Conservation (phyloP, 2,888 invertebrate species). For the Galerucella pusilla region DNA sequence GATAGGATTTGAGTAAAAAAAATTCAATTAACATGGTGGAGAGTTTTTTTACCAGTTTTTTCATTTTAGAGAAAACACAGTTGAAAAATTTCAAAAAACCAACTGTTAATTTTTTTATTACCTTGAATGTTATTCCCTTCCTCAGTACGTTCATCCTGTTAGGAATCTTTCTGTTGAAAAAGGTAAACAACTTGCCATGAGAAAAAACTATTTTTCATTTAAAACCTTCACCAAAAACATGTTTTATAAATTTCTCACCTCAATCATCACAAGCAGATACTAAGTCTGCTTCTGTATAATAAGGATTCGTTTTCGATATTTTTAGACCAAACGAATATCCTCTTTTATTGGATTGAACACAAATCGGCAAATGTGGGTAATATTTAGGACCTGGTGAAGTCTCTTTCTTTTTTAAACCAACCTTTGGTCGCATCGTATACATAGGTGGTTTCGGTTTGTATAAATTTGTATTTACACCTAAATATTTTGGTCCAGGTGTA, state of each 20-base stretch:
- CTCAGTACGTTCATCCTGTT: no score
- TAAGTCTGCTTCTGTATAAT: conserved; percentile 69
- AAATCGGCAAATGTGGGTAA: conserved; percentile 44
- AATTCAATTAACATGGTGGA: no score
- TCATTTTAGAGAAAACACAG: no score
- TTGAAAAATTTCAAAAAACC: no score
- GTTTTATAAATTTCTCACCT: not conserved
- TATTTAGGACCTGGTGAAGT: conserved; percentile 57
- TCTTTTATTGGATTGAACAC: conserved; percentile 19
- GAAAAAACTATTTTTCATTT: no score
- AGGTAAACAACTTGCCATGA: no score
- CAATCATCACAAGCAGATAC: not conserved
- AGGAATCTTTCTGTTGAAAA: no score
- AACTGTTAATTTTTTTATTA: no score
- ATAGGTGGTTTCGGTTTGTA: conserved; percentile 57
- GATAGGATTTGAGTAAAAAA: no score
- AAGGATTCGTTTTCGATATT: conserved; percentile 67
- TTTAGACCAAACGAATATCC: conserved; percentile 73
- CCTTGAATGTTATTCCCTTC: no score
- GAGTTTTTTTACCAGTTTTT: no score
- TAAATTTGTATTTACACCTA: conserved; percentile 51
- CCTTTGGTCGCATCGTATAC: conserved; percentile 57
- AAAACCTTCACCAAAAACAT: not conserved
- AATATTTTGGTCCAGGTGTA: conserved; percentile 65
- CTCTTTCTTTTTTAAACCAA: conserved; percentile 41